Conservation (phyloP, 2,113 vertebrate genomes). For the Ondatra zibethicus region DNA sequence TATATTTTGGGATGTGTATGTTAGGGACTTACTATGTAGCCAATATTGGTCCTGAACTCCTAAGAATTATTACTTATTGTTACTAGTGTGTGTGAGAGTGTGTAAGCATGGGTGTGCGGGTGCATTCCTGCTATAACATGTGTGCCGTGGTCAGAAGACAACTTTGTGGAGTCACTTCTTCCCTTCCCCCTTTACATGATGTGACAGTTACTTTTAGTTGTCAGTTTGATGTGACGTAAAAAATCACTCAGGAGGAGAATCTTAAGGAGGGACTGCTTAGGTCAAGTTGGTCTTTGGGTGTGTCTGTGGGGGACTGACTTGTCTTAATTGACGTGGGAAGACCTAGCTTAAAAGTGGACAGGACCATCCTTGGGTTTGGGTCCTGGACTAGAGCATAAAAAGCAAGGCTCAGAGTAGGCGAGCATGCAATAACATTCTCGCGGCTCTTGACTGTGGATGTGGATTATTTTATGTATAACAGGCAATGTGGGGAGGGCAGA, state of each 20-base stretch:
- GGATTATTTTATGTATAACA: not conserved
- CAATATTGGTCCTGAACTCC: not conserved
- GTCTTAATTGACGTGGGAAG: not conserved
- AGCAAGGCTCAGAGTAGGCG: too few species aligned
- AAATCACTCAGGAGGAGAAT: not conserved
- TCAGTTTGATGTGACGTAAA: not conserved
- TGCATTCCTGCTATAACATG: not conserved
- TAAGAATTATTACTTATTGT: not conserved
- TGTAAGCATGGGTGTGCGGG: fast-evolving
- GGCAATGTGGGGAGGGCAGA: not conserved
- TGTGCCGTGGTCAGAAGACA: not conserved
- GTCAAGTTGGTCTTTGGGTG: not conserved
- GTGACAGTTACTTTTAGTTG: not conserved
- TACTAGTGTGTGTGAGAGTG: not conserved
- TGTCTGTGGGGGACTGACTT: not conserved
- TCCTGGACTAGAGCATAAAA: not conserved
- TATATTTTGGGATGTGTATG: not conserved
- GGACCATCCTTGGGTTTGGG: not conserved
- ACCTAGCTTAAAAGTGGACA: too few species aligned
- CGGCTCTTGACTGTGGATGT: not conserved
- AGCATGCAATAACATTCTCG: too few species aligned
- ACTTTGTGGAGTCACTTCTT: not conserved
- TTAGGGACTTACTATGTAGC: not conserved
- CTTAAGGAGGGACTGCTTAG: not conserved
- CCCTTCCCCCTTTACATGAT: not conserved